phyloP scores from a whole-genome alignment of 2,888 invertebrate genomes.

The Microchrysa polita region DNA sequence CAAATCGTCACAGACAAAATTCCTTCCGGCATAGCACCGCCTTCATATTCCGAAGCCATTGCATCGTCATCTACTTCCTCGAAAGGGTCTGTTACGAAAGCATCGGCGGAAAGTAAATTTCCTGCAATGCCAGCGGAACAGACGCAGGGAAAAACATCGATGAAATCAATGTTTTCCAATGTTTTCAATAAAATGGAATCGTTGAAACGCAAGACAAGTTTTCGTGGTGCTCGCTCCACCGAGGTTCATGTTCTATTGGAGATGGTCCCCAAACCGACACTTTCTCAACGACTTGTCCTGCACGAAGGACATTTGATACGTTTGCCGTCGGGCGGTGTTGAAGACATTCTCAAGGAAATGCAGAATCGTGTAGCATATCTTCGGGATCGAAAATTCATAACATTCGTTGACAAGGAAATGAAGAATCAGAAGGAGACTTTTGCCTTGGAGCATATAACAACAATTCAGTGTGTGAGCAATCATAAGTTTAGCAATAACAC shows the following conservation, averaged over 20 bases:
- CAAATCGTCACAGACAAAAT: background rate
- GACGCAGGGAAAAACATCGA: conserved; percentile 38
- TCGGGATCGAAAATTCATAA: conserved; percentile 76
- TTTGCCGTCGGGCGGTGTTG: conserved; percentile 69
- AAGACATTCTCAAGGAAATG: conserved; percentile 79
- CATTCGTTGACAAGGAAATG: conserved; percentile 78
- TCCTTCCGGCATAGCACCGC: conserved; percentile 55
- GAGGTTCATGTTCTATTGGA: conserved; percentile 60
- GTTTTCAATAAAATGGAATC: conserved; percentile 60
- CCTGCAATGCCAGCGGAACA: conserved; percentile 34
- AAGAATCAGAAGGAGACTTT: conserved; percentile 76
- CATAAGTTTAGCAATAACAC: conserved; percentile 64
- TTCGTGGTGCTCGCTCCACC: conserved; percentile 55
- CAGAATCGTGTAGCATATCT: conserved; percentile 78
- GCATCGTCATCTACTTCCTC: conserved; percentile 47
- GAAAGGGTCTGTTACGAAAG: conserved; percentile 29
- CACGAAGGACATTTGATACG: conserved; percentile 63
- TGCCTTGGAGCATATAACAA: conserved; percentile 69
- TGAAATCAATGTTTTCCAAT: conserved; percentile 58
- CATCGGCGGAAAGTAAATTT: conserved; percentile 22
- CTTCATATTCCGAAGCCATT: conserved; percentile 62
- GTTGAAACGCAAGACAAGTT: conserved; percentile 60
- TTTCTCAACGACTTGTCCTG: conserved; percentile 60
- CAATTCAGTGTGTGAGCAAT: conserved; percentile 63
- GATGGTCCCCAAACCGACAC: conserved; percentile 62